Percentiles rank a stretch among this genome's conserved stretches.
These are phyloP conservation scores for Malacosoma neustria DNA, from an alignment of 2,888 invertebrate genomes.

Conservation along the genomic window DNA sequence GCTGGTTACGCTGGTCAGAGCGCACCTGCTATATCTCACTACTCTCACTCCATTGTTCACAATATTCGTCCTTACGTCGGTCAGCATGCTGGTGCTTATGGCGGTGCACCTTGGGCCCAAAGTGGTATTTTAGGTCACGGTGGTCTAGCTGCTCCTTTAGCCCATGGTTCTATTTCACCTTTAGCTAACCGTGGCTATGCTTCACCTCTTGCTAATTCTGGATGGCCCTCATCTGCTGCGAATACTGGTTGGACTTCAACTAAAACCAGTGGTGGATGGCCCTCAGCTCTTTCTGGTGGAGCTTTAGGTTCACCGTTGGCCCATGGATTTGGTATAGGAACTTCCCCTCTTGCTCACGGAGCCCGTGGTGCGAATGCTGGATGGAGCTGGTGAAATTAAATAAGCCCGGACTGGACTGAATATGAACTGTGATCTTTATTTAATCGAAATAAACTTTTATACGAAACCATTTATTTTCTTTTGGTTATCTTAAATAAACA, in stretches of 20 bases:
- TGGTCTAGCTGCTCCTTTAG: slow-evolving; percentile 5
- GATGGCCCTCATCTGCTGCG: background rate
- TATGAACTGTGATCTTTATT: background rate
- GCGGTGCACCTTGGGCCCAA: slow-evolving; percentile 5
- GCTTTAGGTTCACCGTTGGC: too few species aligned
- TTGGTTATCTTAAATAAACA: too few species aligned
- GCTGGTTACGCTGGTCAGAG: slow-evolving; percentile 7
- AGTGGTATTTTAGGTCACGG: slow-evolving; percentile 10
- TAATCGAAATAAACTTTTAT: background rate
- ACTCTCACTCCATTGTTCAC: slow-evolving; percentile 16
- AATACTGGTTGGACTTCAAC: background rate
- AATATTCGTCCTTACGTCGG: slow-evolving; percentile 13
- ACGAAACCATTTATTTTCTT: background rate
- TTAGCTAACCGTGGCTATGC: background rate
- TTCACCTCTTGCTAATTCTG: background rate
- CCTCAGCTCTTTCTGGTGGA: background rate
- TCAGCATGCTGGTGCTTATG: slow-evolving; percentile 5
- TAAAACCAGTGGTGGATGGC: background rate
- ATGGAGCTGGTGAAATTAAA: background rate
- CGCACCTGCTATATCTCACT: slow-evolving; percentile 15
- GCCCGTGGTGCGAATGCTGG: slow-evolving; percentile 6
- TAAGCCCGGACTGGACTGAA: slow-evolving; percentile 8
- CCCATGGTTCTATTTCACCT: background rate
- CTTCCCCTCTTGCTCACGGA: slow-evolving; percentile 10
- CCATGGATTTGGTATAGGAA: background rate